These are phyloP conservation scores for Eurytoma adleriae DNA, from an alignment of 2,888 invertebrate species.

Conservation along the genomic window DNA sequence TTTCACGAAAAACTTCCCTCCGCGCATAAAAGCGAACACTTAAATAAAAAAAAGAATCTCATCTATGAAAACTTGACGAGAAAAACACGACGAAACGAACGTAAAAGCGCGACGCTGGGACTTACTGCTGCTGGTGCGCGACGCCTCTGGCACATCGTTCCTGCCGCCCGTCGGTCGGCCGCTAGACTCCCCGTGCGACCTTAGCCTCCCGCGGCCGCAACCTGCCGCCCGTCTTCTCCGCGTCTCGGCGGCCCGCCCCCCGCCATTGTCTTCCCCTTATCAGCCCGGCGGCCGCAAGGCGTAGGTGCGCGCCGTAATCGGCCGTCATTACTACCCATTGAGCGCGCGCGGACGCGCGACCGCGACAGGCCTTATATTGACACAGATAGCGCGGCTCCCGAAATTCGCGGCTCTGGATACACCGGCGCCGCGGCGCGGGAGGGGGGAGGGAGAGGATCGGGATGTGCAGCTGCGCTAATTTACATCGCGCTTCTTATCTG, in stretches of 20 bases:
- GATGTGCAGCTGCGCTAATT: too few species aligned
- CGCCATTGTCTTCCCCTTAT: not conserved
- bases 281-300: too few species aligned
- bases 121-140: constrained; percentile 20
- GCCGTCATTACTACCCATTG: not conserved
- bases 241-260: not conserved
- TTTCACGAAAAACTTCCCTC: too few species aligned
- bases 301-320: too few species aligned
- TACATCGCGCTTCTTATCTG: too few species aligned
- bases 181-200: constrained; percentile 25
- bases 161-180: constrained; percentile 19
- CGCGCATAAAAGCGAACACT: too few species aligned
- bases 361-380: not conserved
- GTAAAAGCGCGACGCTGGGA: not conserved
- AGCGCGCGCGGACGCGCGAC: not conserved
- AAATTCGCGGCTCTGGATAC: too few species aligned
- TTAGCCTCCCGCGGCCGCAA: constrained; percentile 30
- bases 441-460: too few species aligned
- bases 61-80: too few species aligned
- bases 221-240: constrained; percentile 4
- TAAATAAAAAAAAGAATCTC: too few species aligned
- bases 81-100: too few species aligned
- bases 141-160: constrained; percentile 37
- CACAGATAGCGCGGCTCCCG: not conserved
- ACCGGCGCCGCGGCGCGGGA: not conserved